Evolutionary conservation across 2,113 vertebrate genomes (phyloP).

Genomic region (Spilogale gracilis): DNA sequence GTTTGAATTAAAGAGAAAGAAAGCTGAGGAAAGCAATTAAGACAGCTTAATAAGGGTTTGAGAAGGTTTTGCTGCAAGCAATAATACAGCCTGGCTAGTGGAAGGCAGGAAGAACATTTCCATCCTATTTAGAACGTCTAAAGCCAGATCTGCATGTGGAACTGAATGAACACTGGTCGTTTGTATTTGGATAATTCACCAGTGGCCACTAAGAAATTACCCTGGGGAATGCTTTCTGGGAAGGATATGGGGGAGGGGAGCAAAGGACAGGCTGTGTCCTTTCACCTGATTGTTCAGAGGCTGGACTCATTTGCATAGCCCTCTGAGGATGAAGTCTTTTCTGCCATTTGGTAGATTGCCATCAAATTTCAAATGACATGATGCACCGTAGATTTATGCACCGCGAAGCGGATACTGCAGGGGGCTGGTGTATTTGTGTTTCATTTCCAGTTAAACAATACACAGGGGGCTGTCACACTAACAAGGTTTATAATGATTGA

Average conservation of each 20-base stretch:
- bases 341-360: constrained; percentile 86
- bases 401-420: constrained; percentile 86
- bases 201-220: constrained; percentile 81
- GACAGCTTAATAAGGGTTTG: constrained; percentile 68
- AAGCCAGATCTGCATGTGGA: constrained; percentile 74
- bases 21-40: constrained; percentile 75
- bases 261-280: constrained; percentile 67
- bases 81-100: not conserved
- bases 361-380: constrained; percentile 87
- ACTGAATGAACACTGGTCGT: constrained; percentile 71
- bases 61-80: constrained; percentile 62
- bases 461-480: constrained; percentile 88
- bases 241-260: constrained; percentile 70
- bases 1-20: constrained; percentile 67
- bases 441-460: constrained; percentile 89
- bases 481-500: constrained; percentile 91
- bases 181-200: constrained; percentile 82
- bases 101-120: constrained; percentile 65
- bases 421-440: constrained; percentile 87
- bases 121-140: constrained; percentile 69
- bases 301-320: constrained; percentile 82
- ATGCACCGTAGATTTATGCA: constrained; percentile 84
- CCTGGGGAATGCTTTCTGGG: constrained; percentile 72
- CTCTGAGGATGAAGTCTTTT: constrained; percentile 83
- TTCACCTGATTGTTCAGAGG: constrained; percentile 76